Evolutionary conservation across 2,797 vertebrate genomes (phyloP).

Genomic region (Rhincodon typus): DNA sequence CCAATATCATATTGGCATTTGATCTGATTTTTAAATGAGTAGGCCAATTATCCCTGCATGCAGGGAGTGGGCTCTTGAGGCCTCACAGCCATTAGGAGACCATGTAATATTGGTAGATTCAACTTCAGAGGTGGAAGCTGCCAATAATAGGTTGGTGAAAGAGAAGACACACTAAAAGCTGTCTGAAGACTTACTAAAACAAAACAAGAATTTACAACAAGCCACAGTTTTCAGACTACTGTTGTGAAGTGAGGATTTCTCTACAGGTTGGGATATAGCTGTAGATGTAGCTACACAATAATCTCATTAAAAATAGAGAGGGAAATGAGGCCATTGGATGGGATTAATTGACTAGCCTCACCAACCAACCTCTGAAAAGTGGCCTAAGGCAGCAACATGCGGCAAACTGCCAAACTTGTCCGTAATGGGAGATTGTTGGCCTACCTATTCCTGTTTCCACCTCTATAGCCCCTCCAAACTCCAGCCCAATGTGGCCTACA

Average conservation of each 20-base stretch:
- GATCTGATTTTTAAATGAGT: too few species aligned
- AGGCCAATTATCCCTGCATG: background rate
- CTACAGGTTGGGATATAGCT: background rate
- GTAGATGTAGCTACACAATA: background rate
- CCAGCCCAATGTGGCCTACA: background rate
- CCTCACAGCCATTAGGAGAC: background rate
- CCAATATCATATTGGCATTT: background rate
- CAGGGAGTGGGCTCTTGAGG: background rate
- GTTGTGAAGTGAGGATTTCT: too few species aligned
- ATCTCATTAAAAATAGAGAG: background rate
- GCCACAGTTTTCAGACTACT: background rate
- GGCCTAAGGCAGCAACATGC: background rate
- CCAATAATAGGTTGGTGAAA: background rate
- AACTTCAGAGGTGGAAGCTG: background rate
- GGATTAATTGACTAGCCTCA: too few species aligned
- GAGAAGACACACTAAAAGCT: too few species aligned
- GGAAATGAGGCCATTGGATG: too few species aligned
- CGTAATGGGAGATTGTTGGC: background rate
- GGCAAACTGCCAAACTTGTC: background rate
- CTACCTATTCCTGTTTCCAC: background rate
- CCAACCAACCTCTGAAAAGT: background rate
- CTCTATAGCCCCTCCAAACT: background rate
- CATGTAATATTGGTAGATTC: background rate
- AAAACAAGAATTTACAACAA: background rate
- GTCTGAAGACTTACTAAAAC: too few species aligned